phyloP scores from a whole-genome alignment of 2,797 vertebrate genomes.

The Catharus ustulatus region DNA sequence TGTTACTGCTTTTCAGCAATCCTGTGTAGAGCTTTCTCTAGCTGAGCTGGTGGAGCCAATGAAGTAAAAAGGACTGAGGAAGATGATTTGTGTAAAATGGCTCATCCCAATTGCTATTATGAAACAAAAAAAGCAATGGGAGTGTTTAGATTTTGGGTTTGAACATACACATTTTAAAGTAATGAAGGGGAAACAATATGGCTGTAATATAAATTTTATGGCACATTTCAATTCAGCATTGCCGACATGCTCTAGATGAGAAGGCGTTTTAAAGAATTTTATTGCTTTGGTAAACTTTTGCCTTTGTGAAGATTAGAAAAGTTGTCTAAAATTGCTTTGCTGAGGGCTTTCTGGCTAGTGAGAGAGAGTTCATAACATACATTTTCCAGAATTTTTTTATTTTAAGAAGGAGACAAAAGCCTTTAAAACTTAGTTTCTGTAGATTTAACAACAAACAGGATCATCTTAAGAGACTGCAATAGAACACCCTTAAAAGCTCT shows the following conservation, averaged over 20 bases:
- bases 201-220: constrained; percentile 45
- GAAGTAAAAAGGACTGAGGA: neutral
- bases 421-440: neutral
- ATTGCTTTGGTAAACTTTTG: constrained; percentile 35
- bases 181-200: neutral
- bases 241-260: neutral
- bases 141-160: neutral
- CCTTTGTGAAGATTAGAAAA: neutral
- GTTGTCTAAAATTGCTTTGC: neutral
- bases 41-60: neutral
- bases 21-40: neutral
- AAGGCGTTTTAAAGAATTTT: constrained; percentile 16
- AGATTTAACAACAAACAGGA: neutral
- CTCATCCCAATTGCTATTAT: neutral
- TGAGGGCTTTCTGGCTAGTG: neutral
- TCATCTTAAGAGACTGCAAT: neutral
- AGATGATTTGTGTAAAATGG: neutral
- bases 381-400: neutral
- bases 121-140: neutral
- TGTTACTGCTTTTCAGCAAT: neutral
- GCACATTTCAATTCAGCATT: neutral
- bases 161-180: neutral
- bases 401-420: neutral
- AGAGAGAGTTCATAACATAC: neutral
- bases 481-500: neutral